Evolutionary conservation across 92 coral and sea anemone genomes (phyloP).

Genomic region (Siderastrea siderea): DNA sequence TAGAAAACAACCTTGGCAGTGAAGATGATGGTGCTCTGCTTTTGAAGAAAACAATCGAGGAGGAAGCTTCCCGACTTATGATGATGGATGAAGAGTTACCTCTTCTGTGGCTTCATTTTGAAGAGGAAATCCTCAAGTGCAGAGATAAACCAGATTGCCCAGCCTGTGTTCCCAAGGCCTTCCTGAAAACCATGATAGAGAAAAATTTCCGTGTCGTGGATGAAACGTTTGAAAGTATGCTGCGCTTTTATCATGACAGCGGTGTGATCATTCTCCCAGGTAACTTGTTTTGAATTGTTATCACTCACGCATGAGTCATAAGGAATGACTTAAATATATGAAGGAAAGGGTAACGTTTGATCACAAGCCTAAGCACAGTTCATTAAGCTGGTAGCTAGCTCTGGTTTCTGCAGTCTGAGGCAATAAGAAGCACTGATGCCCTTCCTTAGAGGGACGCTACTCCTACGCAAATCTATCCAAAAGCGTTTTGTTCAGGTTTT

Average conservation of each 20-base stretch:
- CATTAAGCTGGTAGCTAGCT: too few relatives aligned
- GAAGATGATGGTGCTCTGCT: constrained; percentile 47
- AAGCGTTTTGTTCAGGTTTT: too few relatives aligned
- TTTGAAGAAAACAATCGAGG: constrained; percentile 57
- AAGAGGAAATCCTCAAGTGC: constrained; percentile 71
- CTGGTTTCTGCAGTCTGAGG: too few relatives aligned
- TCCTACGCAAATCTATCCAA: too few relatives aligned
- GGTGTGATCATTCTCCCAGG: constrained; percentile 82
- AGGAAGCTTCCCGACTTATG: constrained; percentile 47
- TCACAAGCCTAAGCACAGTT: too few relatives aligned
- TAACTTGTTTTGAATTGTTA: neutral
- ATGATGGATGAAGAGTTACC: constrained; percentile 59
- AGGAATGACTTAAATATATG: too few relatives aligned
- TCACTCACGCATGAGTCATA: neutral
- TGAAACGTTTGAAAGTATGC: constrained; percentile 69
- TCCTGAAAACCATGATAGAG: constrained; percentile 26
- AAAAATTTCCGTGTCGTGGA: constrained; percentile 18
- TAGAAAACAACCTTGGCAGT: constrained; percentile 64
- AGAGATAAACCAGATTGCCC: constrained; percentile 23
- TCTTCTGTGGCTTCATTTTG: constrained; percentile 77
- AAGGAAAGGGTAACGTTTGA: too few relatives aligned
- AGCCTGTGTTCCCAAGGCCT: constrained; percentile 47
- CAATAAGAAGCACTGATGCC: too few relatives aligned
- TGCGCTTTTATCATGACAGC: constrained; percentile 78
- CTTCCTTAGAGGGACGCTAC: neutral